Conservation (phyloP, 2,113 vertebrate species). For the Myotis davidii region DNA sequence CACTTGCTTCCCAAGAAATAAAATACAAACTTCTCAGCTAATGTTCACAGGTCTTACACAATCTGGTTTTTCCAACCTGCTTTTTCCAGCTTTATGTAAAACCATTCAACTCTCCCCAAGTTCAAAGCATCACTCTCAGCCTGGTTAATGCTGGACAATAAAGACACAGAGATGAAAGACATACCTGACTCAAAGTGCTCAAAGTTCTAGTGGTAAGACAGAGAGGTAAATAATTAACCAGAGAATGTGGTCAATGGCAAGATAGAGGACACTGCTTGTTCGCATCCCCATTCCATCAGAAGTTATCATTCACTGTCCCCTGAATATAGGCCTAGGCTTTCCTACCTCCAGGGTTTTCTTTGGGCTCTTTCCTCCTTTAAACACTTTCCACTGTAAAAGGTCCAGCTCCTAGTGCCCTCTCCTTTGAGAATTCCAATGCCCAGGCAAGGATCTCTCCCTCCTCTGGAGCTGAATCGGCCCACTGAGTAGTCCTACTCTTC, state of each 20-base stretch:
- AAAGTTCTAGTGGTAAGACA: neutral
- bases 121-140: neutral
- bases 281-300: neutral
- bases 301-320: neutral
- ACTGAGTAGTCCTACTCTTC: neutral
- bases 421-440: neutral
- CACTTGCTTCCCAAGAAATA: constrained; percentile 11
- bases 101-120: neutral
- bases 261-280: neutral
- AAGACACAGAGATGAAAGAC: neutral
- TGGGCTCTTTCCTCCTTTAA: neutral
- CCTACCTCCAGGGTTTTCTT: neutral
- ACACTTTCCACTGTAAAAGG: neutral
- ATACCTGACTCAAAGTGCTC: neutral
- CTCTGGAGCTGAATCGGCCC: neutral
- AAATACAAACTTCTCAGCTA: neutral
- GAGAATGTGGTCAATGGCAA: neutral
- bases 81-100: neutral
- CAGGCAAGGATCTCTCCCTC: neutral
- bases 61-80: neutral
- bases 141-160: neutral
- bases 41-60: neutral
- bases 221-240: constrained; percentile 3
- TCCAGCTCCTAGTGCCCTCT: neutral
- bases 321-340: neutral